Conservation (phyloP, 2,797 vertebrate species). For the Melanotaenia nigrans region DNA sequence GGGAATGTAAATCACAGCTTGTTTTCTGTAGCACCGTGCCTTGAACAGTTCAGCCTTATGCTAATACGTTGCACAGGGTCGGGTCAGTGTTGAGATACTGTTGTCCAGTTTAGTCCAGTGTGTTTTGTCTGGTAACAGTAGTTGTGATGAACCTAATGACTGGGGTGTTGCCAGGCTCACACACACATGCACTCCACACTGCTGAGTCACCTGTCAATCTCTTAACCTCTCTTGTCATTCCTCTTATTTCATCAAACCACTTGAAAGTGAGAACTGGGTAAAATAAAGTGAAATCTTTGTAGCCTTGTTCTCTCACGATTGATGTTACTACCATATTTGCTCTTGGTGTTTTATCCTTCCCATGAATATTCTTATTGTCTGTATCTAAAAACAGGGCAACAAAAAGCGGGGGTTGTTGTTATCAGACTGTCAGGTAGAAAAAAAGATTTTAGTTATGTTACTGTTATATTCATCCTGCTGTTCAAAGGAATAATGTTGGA, state of each 20-base stretch:
- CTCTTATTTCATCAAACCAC: constrained; percentile 45
- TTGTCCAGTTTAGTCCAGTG: constrained; percentile 67
- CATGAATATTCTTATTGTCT: neutral
- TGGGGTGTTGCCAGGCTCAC: constrained; percentile 57
- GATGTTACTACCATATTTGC: constrained; percentile 15
- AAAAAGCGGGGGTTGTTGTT: neutral
- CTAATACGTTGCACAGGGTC: constrained; percentile 56
- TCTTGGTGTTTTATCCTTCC: constrained; percentile 1
- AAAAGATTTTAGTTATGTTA: neutral
- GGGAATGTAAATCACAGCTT: constrained; percentile 67
- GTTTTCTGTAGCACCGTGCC: constrained; percentile 61
- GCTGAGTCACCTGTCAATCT: constrained; percentile 57
- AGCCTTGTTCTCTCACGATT: constrained; percentile 22
- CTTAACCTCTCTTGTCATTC: constrained; percentile 53
- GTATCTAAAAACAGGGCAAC: neutral
- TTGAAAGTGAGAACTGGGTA: constrained; percentile 1
- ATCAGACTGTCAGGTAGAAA: neutral
- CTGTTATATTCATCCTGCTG: neutral
- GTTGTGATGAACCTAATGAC: constrained; percentile 66
- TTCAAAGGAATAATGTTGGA: neutral
- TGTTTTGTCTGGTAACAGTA: constrained; percentile 73
- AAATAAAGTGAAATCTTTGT: constrained; percentile 16
- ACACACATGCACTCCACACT: constrained; percentile 33
- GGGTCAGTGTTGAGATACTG: constrained; percentile 51
- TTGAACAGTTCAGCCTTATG: constrained; percentile 44